Evolutionary conservation across 2,797 vertebrate genomes (phyloP).

Genomic region (Salmo trutta): DNA sequence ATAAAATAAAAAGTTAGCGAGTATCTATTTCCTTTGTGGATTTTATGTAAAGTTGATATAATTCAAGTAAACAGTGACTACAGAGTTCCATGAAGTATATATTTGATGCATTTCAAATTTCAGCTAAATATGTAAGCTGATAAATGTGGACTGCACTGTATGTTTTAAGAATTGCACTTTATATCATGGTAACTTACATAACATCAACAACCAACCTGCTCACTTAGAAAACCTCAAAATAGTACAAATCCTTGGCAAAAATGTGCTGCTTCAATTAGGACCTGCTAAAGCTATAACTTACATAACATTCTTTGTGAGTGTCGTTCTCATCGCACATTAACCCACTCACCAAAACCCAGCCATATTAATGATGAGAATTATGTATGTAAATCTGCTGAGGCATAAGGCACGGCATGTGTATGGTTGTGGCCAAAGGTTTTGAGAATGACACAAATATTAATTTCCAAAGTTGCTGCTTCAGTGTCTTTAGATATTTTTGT

Average conservation of each 20-base stretch:
- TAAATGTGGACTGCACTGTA: constrained; percentile 12
- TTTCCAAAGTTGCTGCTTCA: too few species aligned
- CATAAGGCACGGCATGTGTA: not conserved
- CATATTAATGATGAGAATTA: constrained; percentile 11
- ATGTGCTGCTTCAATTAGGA: constrained; percentile 46
- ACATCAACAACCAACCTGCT: constrained; percentile 51
- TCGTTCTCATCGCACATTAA: constrained; percentile 37
- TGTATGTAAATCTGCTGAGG: constrained; percentile 13
- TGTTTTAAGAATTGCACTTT: constrained; percentile 43
- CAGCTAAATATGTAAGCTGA: not conserved
- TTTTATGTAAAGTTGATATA: not conserved
- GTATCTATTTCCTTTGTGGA: not conserved
- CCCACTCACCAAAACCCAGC: constrained; percentile 30
- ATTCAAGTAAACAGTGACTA: not conserved
- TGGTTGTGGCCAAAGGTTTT: not conserved
- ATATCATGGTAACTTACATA: constrained; percentile 50
- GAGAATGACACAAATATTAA: too few species aligned
- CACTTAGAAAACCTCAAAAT: constrained; percentile 47
- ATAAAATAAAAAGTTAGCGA: not conserved
- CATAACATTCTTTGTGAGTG: constrained; percentile 41
- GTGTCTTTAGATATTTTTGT: too few species aligned
- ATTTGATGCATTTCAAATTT: not conserved
- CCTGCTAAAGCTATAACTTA: constrained; percentile 24
- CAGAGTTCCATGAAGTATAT: not conserved
- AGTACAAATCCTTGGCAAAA: constrained; percentile 39